A percentile compares a stretch with the other conserved stretches of the same genome.
Evolutionary conservation across 1,140 invertebrate species (phyloP).

Genomic region (Camponotus floridanus): DNA sequence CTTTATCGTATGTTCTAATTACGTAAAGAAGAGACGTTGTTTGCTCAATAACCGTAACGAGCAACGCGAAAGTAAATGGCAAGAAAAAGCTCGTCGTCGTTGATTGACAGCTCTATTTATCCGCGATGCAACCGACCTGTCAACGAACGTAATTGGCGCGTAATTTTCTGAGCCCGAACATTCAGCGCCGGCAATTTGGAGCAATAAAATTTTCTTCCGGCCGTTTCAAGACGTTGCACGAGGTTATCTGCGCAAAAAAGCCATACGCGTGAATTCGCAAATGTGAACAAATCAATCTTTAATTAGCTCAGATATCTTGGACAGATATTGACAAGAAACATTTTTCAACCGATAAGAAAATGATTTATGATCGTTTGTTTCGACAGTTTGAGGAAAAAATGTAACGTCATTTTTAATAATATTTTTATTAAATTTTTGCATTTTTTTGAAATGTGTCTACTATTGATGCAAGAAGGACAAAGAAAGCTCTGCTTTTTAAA

Average conservation of each 20-base stretch:
- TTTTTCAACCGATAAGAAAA: constrained; percentile 6
- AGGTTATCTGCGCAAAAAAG: constrained; percentile 11
- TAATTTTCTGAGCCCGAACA: constrained; percentile 57
- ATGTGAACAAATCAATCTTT: background rate
- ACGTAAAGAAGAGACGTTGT: constrained; percentile 21
- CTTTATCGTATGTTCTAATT: constrained; percentile 48
- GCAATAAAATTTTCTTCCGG: constrained; percentile 53
- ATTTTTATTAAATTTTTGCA: too few species aligned
- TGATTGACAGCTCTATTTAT: constrained; percentile 56
- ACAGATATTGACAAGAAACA: background rate
- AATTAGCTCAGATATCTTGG: constrained; percentile 3
- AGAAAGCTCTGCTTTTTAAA: too few species aligned
- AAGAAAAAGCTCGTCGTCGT: constrained; percentile 46
- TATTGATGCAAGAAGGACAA: too few species aligned
- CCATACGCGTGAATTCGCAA: background rate
- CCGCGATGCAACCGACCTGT: constrained; percentile 52
- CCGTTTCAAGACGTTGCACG: constrained; percentile 33
- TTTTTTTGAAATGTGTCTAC: too few species aligned
- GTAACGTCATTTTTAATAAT: background rate
- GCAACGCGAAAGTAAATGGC: constrained; percentile 35
- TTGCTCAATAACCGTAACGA: constrained; percentile 19
- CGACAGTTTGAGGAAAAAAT: constrained; percentile 20
- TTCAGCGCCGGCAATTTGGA: constrained; percentile 55
- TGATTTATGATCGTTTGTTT: background rate
- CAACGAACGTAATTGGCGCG: constrained; percentile 53